These are phyloP conservation scores for Uropetala carovei DNA, from an alignment of 2,888 invertebrate species.

Conservation along the genomic window DNA sequence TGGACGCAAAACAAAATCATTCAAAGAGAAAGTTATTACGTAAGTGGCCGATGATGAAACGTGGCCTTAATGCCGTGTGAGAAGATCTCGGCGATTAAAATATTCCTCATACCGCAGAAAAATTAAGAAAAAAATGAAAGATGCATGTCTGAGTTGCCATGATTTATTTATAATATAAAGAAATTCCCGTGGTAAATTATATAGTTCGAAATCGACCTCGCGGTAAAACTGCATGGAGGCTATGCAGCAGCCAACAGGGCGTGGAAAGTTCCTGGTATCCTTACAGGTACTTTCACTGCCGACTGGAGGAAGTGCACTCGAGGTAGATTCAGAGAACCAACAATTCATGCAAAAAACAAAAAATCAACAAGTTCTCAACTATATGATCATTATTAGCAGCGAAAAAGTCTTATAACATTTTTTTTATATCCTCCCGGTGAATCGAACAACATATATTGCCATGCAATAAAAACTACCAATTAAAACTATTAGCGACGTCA, in stretches of 20 bases:
- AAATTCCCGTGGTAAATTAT: not conserved
- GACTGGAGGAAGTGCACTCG: conserved; percentile 28
- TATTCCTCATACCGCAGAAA: not conserved
- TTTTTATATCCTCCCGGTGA: too few species aligned
- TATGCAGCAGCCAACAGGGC: conserved; percentile 54
- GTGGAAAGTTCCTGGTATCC: conserved; percentile 59
- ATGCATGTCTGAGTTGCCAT: not conserved
- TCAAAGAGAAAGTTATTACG: conserved; percentile 51
- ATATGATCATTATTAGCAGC: not conserved
- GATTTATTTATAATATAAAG: not conserved
- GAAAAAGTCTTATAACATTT: too few species aligned
- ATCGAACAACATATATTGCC: too few species aligned
- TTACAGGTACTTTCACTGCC: conserved; percentile 49
- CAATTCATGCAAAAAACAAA: not conserved
- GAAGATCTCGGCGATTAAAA: not conserved
- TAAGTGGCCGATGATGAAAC: conserved; percentile 22
- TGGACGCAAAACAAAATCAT: conserved; percentile 45
- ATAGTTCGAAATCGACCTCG: not conserved
- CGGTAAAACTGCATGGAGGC: not conserved
- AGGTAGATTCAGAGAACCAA: not conserved
- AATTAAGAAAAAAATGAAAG: not conserved
- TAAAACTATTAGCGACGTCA: too few species aligned
- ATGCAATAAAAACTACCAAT: too few species aligned
- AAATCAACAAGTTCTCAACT: not conserved
- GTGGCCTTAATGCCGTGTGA: not conserved